Percentiles rank a stretch among this genome's conserved stretches.
Evolutionary conservation across 2,797 vertebrate species (phyloP).

Genomic region (Fistularia commersonii): DNA sequence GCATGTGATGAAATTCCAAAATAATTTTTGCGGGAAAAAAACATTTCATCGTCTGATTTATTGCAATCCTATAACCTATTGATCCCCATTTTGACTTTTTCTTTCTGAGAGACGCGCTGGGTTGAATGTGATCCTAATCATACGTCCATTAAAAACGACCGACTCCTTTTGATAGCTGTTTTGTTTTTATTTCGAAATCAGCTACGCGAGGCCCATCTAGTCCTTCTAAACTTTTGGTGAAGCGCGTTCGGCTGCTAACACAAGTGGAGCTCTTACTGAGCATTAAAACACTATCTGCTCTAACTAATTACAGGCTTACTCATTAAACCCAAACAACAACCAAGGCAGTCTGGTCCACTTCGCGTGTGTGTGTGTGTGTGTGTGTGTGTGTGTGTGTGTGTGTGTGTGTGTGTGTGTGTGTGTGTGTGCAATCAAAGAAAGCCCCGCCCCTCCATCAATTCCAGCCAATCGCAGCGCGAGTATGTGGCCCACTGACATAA

Average conservation of each 20-base stretch:
- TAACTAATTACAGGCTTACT: slow-evolving; percentile 50
- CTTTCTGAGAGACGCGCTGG: too few species aligned
- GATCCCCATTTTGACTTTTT: too few species aligned
- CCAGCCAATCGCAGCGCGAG: slow-evolving; percentile 78
- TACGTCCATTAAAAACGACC: too few species aligned
- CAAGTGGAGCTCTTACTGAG: slow-evolving; percentile 13
- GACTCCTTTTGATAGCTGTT: too few species aligned
- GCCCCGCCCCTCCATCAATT: slow-evolving; percentile 81
- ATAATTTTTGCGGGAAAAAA: too few species aligned
- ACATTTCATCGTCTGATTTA: too few species aligned
- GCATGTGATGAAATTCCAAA: too few species aligned
- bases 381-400: slow-evolving; percentile 64
- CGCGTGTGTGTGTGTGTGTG: slow-evolving; percentile 56
- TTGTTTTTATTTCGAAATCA: too few species aligned
- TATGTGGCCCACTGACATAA: slow-evolving; percentile 78
- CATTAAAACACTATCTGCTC: slow-evolving; percentile 28
- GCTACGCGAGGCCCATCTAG: slow-evolving; percentile 13
- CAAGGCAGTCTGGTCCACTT: slow-evolving; percentile 62
- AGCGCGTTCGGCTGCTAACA: slow-evolving; percentile 18
- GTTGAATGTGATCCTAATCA: too few species aligned
- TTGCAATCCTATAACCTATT: too few species aligned
- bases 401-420: too few species aligned
- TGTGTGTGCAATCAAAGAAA: slow-evolving; percentile 72
- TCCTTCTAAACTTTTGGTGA: slow-evolving; percentile 10
- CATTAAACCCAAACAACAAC: slow-evolving; percentile 63